Conservation (phyloP, 2,888 invertebrate genomes). For the Pedicia rivosa region DNA sequence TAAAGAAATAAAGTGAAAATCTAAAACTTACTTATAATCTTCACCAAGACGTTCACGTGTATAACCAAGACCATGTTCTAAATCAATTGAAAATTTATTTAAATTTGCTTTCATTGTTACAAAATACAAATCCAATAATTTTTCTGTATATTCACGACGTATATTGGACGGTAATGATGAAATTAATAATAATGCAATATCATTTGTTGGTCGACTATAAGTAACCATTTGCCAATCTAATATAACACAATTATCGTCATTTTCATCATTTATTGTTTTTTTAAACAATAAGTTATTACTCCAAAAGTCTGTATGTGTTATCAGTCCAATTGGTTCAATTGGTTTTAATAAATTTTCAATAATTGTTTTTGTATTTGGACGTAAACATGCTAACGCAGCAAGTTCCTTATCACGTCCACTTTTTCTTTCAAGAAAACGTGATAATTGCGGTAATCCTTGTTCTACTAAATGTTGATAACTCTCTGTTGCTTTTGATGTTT, state of each 20-base stretch:
- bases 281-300: conserved; percentile 61
- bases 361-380: conserved; percentile 52
- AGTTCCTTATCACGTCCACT: conserved; percentile 44
- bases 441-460: conserved; percentile 58
- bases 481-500: conserved; percentile 61
- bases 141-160: conserved; percentile 43
- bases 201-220: conserved; percentile 59
- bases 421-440: conserved; percentile 50
- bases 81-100: conserved; percentile 42
- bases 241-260: conserved; percentile 43
- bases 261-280: conserved; percentile 29
- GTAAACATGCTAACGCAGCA: conserved; percentile 39
- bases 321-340: conserved; percentile 53
- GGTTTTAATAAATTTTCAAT: conserved; percentile 55
- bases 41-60: conserved; percentile 34
- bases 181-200: conserved; percentile 53
- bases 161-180: conserved; percentile 58
- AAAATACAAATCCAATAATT: conserved; percentile 55
- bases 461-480: conserved; percentile 65
- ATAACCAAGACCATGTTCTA: conserved; percentile 38
- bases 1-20: neutral
- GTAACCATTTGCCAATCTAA: conserved; percentile 79
- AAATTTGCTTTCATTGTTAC: conserved; percentile 43
- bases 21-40: conserved; percentile 31
- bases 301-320: conserved; percentile 76